Evolutionary conservation across 2,113 vertebrate genomes (phyloP), one percentile per base, ranked within the genome.

Genomic region (Elachura formosa): DNA sequence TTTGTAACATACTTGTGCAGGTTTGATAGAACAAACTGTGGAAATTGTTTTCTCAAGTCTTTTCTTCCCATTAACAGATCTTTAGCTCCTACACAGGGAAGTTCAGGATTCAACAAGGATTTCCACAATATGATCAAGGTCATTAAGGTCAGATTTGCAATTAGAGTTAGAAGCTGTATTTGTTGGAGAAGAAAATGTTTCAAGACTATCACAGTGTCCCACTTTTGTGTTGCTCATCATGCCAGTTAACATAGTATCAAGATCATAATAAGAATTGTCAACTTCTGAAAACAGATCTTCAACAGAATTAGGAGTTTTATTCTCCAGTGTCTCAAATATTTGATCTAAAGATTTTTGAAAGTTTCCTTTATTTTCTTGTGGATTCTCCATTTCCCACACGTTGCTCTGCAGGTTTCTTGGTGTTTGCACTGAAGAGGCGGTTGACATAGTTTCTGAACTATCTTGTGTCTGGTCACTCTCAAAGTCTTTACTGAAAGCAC

Each of bases 61-160:
- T 93, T 88, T 80, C 51, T 68, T 82, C 58, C 84, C 46, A 82
- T 78, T 69, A 91, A 73, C 64, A 58, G 41, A 81, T 67, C 52
- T 89, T 71, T 87, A 54, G 51, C 67, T 89, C 62, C 85, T 89
- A 63, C 24, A 56, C 11, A 61, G 55, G 54, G 33, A 80, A 16
- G 34, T 93, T 99, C 98, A 99, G 88, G 99, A 99, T 90, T 99
- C 99, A 92, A 99, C 99, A 83, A 99, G 98, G 96, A 99, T 99
- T 98, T 99, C 99, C 96, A 99, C 99, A 95, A 99, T 98, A 96
- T 99, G 99, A 97, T 99, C 99, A 94, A 99, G 98, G 97, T 99
- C 99, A 7, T 99, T 99, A 82, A 99, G 98, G 96, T 99, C 99
- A 36, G 98, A 98, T 98, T 99, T 99, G 97, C 99, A 99, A 90